phyloP scores from a whole-genome alignment of 1,140 invertebrate species.

The Drosophila aff. region DNA sequence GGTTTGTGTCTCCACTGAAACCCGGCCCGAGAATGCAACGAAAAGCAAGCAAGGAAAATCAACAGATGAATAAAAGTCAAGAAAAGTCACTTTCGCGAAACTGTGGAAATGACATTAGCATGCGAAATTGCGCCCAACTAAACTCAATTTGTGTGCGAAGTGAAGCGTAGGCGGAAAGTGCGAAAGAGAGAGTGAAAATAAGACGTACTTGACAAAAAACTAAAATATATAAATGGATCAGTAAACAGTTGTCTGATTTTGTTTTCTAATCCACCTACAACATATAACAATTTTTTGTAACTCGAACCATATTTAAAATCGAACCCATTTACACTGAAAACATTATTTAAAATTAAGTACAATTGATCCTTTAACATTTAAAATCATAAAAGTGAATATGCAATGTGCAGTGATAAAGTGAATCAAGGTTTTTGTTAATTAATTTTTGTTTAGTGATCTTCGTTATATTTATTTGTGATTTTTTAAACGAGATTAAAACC shows the following conservation, averaged over 20 bases:
- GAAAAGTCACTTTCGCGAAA: constrained; percentile 11
- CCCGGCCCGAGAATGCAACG: no score
- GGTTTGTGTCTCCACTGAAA: constrained; percentile 42
- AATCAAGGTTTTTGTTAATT: not conserved
- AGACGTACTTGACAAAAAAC: not conserved
- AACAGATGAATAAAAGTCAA: not conserved
- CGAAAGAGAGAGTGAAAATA: not conserved
- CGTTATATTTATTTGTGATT: not conserved
- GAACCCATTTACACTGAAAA: no score
- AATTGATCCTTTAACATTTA: no score
- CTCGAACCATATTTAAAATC: no score
- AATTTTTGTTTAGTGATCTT: not conserved
- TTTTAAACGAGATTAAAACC: not conserved
- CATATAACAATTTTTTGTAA: not conserved
- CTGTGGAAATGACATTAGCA: constrained; percentile 4
- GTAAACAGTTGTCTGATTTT: not conserved
- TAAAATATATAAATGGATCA: not conserved
- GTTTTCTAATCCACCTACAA: not conserved
- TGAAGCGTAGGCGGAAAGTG: constrained; percentile 11
- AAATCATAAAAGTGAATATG: no score
- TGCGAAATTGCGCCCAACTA: not conserved
- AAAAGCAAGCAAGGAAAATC: not conserved
- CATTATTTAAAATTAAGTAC: no score
- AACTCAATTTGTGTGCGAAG: constrained; percentile 7
- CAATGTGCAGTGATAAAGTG: not conserved